Evolutionary conservation across 2,888 invertebrate species (phyloP), one percentile per base, ranked within the genome.

Genomic region (Lochmaea capreae): DNA sequence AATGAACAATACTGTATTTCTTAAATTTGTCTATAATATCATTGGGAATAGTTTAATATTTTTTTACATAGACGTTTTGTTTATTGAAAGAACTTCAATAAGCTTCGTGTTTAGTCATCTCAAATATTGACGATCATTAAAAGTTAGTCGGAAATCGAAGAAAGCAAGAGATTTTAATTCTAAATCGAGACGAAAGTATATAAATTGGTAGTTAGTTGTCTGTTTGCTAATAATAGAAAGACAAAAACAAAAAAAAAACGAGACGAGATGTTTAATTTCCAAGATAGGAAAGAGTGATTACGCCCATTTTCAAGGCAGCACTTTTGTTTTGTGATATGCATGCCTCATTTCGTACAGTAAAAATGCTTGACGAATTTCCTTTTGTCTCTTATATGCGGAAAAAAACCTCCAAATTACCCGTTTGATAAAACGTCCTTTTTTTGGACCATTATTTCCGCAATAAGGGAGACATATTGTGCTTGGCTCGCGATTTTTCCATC

Each of bases 301-400:
- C 71, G 59, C 69, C 75, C 70, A 72, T 70, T 72, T 72, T 70
- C 65, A 58, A 71, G 58, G 67, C 70, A 67, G 61, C 68, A 71
- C 78, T 74, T 78, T 79, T 79, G 79, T 80, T 75, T 79, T 73
- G 78, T 78, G 77, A 73, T 76, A 71, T 62, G 62, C 75, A 76
- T 68, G 78, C 73, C 80, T 78, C 78, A 78, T 80, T 80, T 80
- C 74, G 78, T 74, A 67, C 67, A 75, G 69, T 71, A 67, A 78
- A 77, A 78, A 80, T 78, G 76, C 78, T 77, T 79, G 79, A 79
- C 78, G 79, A 79, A 80, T 77, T 79, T 74, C 69, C 78, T 78
- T 73, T 80, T 80, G 79, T 79, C 75, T 70, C 65, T 62, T 67
- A 62, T 73, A 65, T 65, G 66, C 62, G 61, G 69, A 72, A 77